These are phyloP conservation scores for Ptychochromis oligacanthus DNA, from an alignment of 2,113 vertebrate species.

Conservation along the genomic window DNA sequence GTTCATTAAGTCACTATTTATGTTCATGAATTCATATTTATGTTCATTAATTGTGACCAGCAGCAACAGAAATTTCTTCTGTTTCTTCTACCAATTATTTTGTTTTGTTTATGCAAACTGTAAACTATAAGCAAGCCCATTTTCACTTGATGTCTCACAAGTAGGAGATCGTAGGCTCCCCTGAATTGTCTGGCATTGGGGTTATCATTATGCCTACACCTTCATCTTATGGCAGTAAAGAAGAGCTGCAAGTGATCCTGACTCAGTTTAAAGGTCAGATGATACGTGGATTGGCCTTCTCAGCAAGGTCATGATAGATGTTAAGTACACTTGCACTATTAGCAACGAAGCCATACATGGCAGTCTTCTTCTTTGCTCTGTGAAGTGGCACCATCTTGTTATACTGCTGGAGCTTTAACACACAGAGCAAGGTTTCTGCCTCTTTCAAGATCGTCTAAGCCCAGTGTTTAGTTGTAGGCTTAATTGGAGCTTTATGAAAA, in stretches of 20 bases:
- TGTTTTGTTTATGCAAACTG: too few species aligned
- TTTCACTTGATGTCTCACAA: neutral
- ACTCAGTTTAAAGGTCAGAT: neutral
- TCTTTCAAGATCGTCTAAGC: neutral
- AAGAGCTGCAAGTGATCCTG: neutral
- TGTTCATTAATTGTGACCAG: too few species aligned
- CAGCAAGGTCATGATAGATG: neutral
- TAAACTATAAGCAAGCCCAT: too few species aligned
- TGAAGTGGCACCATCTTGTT: neutral
- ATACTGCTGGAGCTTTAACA: neutral
- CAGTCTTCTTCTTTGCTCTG: neutral
- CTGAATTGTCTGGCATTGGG: neutral
- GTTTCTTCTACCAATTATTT: too few species aligned
- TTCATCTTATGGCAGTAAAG: neutral
- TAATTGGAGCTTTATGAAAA: neutral
- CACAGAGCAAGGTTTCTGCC: neutral
- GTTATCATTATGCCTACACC: neutral
- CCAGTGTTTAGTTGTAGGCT: neutral
- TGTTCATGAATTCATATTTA: too few species aligned
- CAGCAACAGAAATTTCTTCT: too few species aligned
- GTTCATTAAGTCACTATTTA: too few species aligned
- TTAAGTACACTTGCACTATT: too few species aligned
- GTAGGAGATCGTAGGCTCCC: fast-evolving
- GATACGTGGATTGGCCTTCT: neutral
- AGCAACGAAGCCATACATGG: too few species aligned